These are phyloP conservation scores for Gymnoscelis rufifasciata DNA, from an alignment of 2,888 invertebrate species.

Conservation along the genomic window DNA sequence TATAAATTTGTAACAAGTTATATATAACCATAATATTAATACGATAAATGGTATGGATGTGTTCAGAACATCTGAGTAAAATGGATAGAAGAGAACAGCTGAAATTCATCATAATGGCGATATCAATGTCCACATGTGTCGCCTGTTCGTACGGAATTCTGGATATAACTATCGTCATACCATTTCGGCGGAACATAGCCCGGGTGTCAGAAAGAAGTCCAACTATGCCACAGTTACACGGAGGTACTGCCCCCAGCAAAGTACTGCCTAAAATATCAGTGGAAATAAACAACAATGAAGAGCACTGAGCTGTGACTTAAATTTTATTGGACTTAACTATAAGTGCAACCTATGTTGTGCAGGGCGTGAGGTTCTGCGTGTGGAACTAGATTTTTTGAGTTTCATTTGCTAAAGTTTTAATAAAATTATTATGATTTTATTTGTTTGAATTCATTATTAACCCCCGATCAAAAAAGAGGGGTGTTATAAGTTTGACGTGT, in stretches of 20 bases:
- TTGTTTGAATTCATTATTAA: background rate
- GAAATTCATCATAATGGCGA: slow-evolving; percentile 47
- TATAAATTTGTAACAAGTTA: slow-evolving; percentile 2
- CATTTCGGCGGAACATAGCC: slow-evolving; percentile 22
- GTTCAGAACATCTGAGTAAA: slow-evolving; percentile 27
- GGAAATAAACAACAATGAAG: background rate
- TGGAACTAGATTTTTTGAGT: too few species aligned
- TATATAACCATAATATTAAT: slow-evolving; percentile 7
- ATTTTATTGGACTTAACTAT: slow-evolving; percentile 5
- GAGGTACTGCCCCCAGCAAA: slow-evolving; percentile 29
- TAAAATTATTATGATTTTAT: background rate
- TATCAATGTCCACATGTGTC: slow-evolving; percentile 52
- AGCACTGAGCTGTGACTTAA: background rate
- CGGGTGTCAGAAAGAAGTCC: slow-evolving; percentile 18
- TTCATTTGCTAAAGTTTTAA: background rate
- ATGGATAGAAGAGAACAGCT: slow-evolving; percentile 59
- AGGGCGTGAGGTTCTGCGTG: background rate
- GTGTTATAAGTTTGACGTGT: too few species aligned
- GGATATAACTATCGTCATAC: slow-evolving; percentile 2
- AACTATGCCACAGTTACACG: slow-evolving; percentile 25
- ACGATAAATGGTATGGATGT: slow-evolving; percentile 38
- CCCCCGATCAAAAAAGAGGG: background rate
- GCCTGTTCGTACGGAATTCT: slow-evolving; percentile 56
- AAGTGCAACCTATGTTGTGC: slow-evolving; percentile 1
- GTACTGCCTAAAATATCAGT: slow-evolving; percentile 6